phyloP scores from a whole-genome alignment of 2,797 vertebrate species.

The Sebastes taczanowskii region DNA sequence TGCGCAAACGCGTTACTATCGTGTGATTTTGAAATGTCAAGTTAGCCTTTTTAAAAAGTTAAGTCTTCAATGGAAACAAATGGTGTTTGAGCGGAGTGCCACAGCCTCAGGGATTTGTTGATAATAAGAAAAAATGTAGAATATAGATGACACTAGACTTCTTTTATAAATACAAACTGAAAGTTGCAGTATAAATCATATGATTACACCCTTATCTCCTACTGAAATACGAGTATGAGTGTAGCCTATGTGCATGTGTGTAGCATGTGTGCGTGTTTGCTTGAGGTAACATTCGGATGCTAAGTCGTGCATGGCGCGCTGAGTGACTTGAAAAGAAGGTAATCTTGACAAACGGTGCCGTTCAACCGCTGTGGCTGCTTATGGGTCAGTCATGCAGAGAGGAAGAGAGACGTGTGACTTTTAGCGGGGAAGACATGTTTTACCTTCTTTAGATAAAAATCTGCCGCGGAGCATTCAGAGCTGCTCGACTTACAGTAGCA shows the following conservation, averaged over 20 bases:
- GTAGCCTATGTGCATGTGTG: not conserved
- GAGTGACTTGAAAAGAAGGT: constrained; percentile 24
- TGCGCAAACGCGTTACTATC: too few relatives aligned
- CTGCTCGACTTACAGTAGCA: not conserved
- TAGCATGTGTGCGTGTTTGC: not conserved
- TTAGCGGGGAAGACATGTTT: not conserved
- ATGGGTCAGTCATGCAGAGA: constrained; percentile 10
- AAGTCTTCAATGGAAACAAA: not conserved
- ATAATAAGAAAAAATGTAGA: too few relatives aligned
- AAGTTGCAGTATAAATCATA: not conserved
- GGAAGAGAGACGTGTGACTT: not conserved
- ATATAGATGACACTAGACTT: too few relatives aligned
- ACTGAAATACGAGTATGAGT: not conserved
- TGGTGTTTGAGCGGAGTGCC: not conserved
- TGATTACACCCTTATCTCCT: not conserved
- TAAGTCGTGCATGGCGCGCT: not conserved
- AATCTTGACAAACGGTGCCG: constrained; percentile 30
- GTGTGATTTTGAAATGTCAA: not conserved
- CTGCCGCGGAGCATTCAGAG: not conserved
- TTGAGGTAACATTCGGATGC: constrained; percentile 8
- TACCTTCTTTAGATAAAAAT: not conserved
- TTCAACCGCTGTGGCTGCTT: not conserved
- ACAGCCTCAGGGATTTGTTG: too few relatives aligned
- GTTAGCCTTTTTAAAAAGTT: not conserved
- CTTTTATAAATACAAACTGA: not conserved